Evolutionary conservation across 35 echinoderm and acorn worm species (phyloP).

Genomic region (Amphiura filiformis): DNA sequence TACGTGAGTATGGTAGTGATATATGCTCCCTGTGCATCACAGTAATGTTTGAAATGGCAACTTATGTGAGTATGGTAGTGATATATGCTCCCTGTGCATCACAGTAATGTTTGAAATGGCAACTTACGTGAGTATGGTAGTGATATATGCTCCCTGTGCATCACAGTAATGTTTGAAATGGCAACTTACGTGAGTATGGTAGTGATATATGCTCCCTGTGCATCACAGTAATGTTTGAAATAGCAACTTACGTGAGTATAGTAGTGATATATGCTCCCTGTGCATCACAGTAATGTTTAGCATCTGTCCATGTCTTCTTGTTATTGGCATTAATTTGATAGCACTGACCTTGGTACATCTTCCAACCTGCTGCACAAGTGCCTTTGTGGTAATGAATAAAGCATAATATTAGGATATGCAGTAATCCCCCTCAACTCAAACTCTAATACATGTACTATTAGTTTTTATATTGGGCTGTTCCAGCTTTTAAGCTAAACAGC

Average conservation of each 20-base stretch:
- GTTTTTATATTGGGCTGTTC: no score
- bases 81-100: no score
- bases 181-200: background rate
- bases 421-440: no score
- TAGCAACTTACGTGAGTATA: constrained; percentile 62
- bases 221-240: no score
- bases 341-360: constrained; percentile 53
- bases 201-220: background rate
- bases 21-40: no score
- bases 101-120: no score
- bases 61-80: background rate
- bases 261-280: constrained; percentile 42
- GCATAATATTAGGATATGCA: no score
- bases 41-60: no score
- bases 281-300: constrained; percentile 65
- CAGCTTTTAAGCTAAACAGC: no score
- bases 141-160: no score
- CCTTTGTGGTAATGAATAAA: constrained; percentile 18
- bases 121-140: background rate
- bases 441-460: no score
- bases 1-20: background rate
- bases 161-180: no score
- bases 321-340: constrained; percentile 65
- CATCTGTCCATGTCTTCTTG: constrained; percentile 61
- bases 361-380: constrained; percentile 61